A percentile compares a stretch with the other conserved stretches of the same genome.
Conservation (phyloP, 2,888 invertebrate genomes). For the Chalcosyrphus nemorum region DNA sequence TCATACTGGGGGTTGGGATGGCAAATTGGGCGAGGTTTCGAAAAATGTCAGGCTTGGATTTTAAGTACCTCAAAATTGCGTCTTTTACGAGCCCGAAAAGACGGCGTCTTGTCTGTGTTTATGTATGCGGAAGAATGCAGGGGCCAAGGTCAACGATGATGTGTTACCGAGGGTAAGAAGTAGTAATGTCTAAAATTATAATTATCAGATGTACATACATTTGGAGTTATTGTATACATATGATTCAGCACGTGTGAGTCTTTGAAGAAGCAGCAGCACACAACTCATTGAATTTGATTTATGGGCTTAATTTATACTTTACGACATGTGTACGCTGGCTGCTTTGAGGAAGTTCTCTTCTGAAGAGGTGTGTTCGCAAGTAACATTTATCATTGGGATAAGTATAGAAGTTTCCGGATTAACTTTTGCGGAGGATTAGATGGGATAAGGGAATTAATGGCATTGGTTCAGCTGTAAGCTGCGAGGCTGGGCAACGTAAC, state of each 20-base stretch:
- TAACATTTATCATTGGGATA: conserved; percentile 2
- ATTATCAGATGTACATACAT: conserved; percentile 19
- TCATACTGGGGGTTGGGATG: neutral
- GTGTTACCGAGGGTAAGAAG: conserved; percentile 6
- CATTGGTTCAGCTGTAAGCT: neutral
- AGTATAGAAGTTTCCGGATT: conserved; percentile 27
- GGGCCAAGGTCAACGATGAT: conserved; percentile 48
- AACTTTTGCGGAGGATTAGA: conserved; percentile 1
- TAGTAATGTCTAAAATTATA: conserved; percentile 25
- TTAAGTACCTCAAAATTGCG: conserved; percentile 17
- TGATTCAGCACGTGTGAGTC: conserved; percentile 27
- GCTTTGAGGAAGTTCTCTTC: conserved; percentile 15
- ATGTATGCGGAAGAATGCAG: conserved; percentile 43
- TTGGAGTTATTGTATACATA: conserved; percentile 25
- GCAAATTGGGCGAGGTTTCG: conserved; percentile 40
- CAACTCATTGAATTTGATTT: conserved; percentile 59
- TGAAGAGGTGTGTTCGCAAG: conserved; percentile 10
- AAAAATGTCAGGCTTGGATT: conserved; percentile 18
- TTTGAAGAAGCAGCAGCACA: conserved; percentile 1
- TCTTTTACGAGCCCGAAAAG: conserved; percentile 39
- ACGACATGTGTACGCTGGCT: conserved; percentile 16
- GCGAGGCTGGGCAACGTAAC: too few species aligned
- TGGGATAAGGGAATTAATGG: neutral
- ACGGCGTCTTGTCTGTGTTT: too few species aligned
- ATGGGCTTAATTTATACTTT: conserved; percentile 42